Base-by-base conservation (phyloP, 2,797 vertebrate genomes). In the Xiphophorus birchmanni region DNA sequence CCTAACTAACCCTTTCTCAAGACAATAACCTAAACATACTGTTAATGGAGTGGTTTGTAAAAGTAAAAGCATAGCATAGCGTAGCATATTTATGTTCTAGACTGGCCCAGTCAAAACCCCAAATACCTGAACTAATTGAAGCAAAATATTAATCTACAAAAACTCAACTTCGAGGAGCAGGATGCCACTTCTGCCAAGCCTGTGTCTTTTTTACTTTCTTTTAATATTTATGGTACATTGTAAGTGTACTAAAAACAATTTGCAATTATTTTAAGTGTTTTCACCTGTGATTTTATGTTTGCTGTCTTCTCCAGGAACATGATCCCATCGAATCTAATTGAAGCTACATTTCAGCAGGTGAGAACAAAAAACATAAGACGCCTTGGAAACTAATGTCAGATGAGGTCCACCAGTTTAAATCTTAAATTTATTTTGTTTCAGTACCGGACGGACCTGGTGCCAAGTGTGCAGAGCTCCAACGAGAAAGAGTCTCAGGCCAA, bases 271-370 rank as follows among this genome's bases (percentile, higher is more conserved):
- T 26, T 12, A 2, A 40, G 4, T 23, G 37, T 37, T 69, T 72
- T 42, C 74, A 56, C 11, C n/a, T 5, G 45, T 79, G 15, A 82
- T n/a, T 18, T 26, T 23, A 52, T 50, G 2, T 58, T 2, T 65
- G 0, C 58, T 88, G 18, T 90, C n/a, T 80, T 58, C 73, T 42
- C 0, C 80, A 98, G 97, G 87, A 98, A 98, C 81, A 98, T 98
- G 97, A 97, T 98, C 87, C 97, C 97, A 9, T 96, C 97, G 11
- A 98, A 98, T 80, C 93, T 98, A 58, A 93, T 98, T 1, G 97
- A 98, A 89, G 97, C 97, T 37, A 97, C 97, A 0, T 97, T 97
- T 91, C 97, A 98, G 84, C 97, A 97, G 96, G 97, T 97, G 82
- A 95, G 95, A 78, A 12, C 12, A 73, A 9, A 45, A 47, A 80